Percentiles rank a stretch among this genome's conserved stretches.
These are phyloP conservation scores for Melanerpes formicivorus DNA, from an alignment of 2,113 vertebrate species.

Conservation along the genomic window DNA sequence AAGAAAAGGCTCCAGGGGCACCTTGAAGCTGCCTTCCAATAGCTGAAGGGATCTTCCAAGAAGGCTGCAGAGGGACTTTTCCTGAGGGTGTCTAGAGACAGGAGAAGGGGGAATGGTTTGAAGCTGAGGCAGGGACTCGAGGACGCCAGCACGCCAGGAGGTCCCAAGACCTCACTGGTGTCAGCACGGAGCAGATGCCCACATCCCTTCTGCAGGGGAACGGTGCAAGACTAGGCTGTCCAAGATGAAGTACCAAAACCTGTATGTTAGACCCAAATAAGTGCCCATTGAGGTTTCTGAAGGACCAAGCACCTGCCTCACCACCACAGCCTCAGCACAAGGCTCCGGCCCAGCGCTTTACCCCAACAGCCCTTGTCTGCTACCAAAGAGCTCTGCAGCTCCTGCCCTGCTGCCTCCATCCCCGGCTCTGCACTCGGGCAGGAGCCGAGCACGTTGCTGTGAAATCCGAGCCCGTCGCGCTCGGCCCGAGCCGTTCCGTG, in stretches of 20 bases:
- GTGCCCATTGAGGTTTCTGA: background rate
- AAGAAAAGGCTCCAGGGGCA: too few species aligned
- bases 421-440: fast-evolving
- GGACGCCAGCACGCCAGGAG: background rate
- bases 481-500: fast-evolving
- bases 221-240: too few species aligned
- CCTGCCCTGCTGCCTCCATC: background rate
- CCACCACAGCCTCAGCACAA: fast-evolving
- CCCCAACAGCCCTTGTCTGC: background rate
- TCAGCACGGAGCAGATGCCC: background rate
- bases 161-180: background rate
- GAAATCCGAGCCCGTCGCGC: fast-evolving
- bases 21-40: too few species aligned
- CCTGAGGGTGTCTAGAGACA: too few species aligned
- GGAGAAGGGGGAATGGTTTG: too few species aligned
- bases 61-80: too few species aligned
- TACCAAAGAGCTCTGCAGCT: background rate
- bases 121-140: too few species aligned
- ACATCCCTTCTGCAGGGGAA: background rate
- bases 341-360: background rate
- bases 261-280: background rate
- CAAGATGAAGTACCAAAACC: background rate
- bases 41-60: too few species aligned
- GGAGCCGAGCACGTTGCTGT: background rate
- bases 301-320: too few species aligned